Percentiles rank a stretch among this genome's conserved stretches.
phyloP scores from a whole-genome alignment of 2,113 vertebrate species.

The Corvus cornix region DNA sequence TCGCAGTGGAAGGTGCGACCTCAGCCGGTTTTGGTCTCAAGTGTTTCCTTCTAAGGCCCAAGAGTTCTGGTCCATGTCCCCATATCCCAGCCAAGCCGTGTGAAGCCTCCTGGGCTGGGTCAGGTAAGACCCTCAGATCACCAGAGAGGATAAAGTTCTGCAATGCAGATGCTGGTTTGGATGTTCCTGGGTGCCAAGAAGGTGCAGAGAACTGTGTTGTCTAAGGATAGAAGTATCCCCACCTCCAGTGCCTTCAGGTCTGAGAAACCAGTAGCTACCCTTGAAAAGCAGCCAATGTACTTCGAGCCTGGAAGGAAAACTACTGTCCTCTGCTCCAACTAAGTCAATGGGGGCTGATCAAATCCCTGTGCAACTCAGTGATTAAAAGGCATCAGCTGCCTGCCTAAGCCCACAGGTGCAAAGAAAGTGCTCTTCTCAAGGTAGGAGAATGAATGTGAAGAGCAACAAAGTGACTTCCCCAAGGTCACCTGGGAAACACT shows the following conservation, averaged over 20 bases:
- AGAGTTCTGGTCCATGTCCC: background rate
- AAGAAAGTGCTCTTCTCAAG: background rate
- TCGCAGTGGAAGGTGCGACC: background rate
- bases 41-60: background rate
- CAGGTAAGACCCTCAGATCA: background rate
- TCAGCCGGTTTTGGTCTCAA: background rate
- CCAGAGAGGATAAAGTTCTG: background rate
- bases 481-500: background rate
- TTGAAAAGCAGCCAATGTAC: background rate
- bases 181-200: background rate
- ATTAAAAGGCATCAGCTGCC: background rate
- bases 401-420: background rate
- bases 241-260: background rate
- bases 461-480: background rate
- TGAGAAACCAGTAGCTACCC: background rate
- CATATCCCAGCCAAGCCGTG: accelerated
- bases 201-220: background rate
- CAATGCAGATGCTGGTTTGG: background rate
- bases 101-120: background rate
- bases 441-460: background rate
- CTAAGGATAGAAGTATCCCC: background rate
- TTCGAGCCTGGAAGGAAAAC: background rate
- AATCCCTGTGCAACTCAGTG: background rate
- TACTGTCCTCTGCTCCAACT: background rate
- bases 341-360: background rate